Conservation (phyloP, 2,797 vertebrate species). For the Lithobates sylvaticus region DNA sequence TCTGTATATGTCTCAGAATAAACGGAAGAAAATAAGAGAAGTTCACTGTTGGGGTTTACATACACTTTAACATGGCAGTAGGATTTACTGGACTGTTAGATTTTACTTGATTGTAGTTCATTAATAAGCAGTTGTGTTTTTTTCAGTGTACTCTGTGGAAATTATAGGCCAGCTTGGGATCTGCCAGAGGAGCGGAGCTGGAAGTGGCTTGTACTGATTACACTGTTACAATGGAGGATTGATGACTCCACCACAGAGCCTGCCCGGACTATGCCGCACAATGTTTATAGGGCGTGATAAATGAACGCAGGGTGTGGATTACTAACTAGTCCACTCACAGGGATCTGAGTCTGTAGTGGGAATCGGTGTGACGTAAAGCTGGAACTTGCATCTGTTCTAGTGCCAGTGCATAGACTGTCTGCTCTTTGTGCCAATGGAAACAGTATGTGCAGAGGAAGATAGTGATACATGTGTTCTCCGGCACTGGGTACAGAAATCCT, state of each 20-base stretch:
- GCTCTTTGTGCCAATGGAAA: constrained; percentile 20
- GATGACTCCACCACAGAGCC: not conserved
- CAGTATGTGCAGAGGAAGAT: constrained; percentile 1
- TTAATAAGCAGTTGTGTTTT: too few species aligned
- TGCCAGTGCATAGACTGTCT: not conserved
- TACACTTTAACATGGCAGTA: too few species aligned
- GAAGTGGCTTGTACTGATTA: constrained; percentile 11
- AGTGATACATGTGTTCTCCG: constrained; percentile 20
- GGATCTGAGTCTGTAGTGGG: constrained; percentile 19
- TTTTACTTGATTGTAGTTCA: too few species aligned
- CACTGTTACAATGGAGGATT: not conserved
- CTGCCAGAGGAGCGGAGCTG: not conserved
- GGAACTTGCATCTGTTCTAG: not conserved
- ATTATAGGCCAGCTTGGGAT: too few species aligned
- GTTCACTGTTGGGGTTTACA: too few species aligned
- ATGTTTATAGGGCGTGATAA: constrained; percentile 25
- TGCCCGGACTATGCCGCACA: not conserved
- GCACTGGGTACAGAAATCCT: too few species aligned
- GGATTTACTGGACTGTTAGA: too few species aligned
- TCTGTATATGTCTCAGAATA: too few species aligned
- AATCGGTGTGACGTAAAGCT: constrained; percentile 18
- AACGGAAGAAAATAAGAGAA: too few species aligned
- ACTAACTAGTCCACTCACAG: not conserved
- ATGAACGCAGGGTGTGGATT: constrained; percentile 24
- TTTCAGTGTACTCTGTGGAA: too few species aligned